These are phyloP conservation scores for Characodon lateralis DNA, from an alignment of 2,797 vertebrate species.

Conservation along the genomic window DNA sequence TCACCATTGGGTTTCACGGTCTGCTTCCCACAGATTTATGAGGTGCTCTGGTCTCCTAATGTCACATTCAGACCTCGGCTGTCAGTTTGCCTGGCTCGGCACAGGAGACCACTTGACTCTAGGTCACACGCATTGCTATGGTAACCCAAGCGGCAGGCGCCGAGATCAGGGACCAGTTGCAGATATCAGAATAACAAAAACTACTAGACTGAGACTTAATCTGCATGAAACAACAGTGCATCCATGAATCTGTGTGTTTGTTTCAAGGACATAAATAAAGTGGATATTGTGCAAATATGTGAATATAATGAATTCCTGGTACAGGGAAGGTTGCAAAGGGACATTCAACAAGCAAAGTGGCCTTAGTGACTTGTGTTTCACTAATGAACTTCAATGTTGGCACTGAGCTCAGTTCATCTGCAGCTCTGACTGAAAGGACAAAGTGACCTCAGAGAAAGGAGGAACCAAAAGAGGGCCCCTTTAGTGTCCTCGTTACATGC, in stretches of 20 bases:
- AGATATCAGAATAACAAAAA: constrained; percentile 65
- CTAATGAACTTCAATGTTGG: constrained; percentile 68
- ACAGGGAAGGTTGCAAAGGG: constrained; percentile 47
- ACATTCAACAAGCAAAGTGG: constrained; percentile 65
- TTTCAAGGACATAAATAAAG: constrained; percentile 27
- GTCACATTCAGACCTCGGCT: constrained; percentile 66
- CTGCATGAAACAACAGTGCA: constrained; percentile 34
- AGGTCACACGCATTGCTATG: constrained; percentile 71
- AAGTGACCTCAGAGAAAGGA: constrained; percentile 60
- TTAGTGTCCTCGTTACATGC: constrained; percentile 47
- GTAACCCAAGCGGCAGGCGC: constrained; percentile 60
- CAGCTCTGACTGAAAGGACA: constrained; percentile 62
- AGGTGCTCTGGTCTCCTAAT: constrained; percentile 62
- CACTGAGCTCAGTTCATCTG: constrained; percentile 60
- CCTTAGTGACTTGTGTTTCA: constrained; percentile 67
- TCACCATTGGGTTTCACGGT: constrained; percentile 60
- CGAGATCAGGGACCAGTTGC: constrained; percentile 60
- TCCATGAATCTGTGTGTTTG: constrained; percentile 33
- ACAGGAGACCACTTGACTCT: constrained; percentile 70
- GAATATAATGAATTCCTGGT: constrained; percentile 54
- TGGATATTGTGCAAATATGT: constrained; percentile 33
- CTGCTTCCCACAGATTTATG: constrained; percentile 63
- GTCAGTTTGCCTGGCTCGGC: constrained; percentile 63
- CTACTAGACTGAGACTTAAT: constrained; percentile 53
- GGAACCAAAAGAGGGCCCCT: constrained; percentile 52